Evolutionary conservation across 2,888 invertebrate species (phyloP), one percentile per base, ranked within the genome.

Genomic region (Perizoma affinitatum): DNA sequence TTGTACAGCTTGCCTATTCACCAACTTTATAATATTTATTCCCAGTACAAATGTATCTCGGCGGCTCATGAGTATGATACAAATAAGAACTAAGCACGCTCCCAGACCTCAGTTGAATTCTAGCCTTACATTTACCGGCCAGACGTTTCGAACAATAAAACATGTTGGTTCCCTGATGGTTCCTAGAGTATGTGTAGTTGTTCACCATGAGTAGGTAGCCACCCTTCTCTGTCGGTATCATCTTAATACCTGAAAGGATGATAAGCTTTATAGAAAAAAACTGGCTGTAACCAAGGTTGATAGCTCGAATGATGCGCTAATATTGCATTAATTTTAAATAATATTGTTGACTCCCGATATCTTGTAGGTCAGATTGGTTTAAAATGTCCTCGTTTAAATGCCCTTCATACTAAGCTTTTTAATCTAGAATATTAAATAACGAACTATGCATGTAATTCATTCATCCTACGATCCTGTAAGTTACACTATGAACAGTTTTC

Each of bases 191-290:
- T 0, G 78, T 75, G 48, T 73, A 74, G 0, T 67, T 74, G 0
- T 72, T 72, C 8, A 75, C 59, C n/a, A 75, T 65, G 1, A 77
- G 59, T 6, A 76, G 58, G 22, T 54, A 57, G 52, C 77, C 79
- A 0, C 83, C 83, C 38, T 72, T 69, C 10, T 75, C 77, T 8
- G 80, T 73, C 5, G 78, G 80, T 62, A 82, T 79, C 61, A 81
- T 75, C 63, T 70, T 43, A 6, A 58, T 11, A 45, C 41, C 58
- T 58, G 58, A 44, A 44, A 44, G 22, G 10, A 22, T 22, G 1
- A 22, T 22, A 22, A 22, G 22, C 22, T 22, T 22, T 22, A 22
- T 22, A 22, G 22, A 22, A 22, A 22, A 22, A 22, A 22, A 22
- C 22, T 22, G 22, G 22, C 22, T 22, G 22, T 22, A 2, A 22